Evolutionary conservation across 2,888 invertebrate species (phyloP), one percentile per base, ranked within the genome.

Genomic region (Meandrusa payeni): DNA sequence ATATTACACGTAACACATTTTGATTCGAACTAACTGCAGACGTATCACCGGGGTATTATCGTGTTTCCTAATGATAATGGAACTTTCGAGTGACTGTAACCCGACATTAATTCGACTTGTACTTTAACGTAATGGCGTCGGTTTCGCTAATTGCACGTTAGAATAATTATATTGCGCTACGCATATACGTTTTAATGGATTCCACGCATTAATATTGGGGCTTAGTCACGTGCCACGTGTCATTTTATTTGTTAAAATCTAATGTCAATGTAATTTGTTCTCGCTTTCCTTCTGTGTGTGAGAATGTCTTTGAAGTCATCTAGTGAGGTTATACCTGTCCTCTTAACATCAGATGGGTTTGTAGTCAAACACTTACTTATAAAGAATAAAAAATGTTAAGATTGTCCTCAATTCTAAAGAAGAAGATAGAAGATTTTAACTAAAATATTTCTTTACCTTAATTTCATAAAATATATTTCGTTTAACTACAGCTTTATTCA

Each of bases 91-190:
- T 81, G 81, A 82, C 78, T 81, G 69, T 77, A 80, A 81, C 79
- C 85, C 71, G 52, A 73, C 83, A 83, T 85, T 85, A 87, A 86
- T 86, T 82, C 69, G 73, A 82, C 79, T 77, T 74, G 79, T 78
- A 81, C 82, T 77, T 77, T 67, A 69, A 61, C 64, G 61, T 86
- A 85, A 86, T 86, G 80, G 85, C 72, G 76, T 76, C 71, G 86
- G 86, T 87, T 86, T 80, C 75, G 65, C 83, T 85, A 86, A 87
- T 87, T 86, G 83, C 77, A 65, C 71, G 76, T 76, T 74, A 73
- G 77, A 79, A 83, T 83, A 76, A 81, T 82, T 78, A 80, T 79
- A 78, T 78, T 76, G 76, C 68, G 66, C 65, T 64, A 57, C 63
- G 69, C 72, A 70, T 76, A 76, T 73, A 57, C 72, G 65, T 76